Evolutionary conservation across 2,888 invertebrate genomes (phyloP).

Genomic region (Hemicrepidius hirtus): DNA sequence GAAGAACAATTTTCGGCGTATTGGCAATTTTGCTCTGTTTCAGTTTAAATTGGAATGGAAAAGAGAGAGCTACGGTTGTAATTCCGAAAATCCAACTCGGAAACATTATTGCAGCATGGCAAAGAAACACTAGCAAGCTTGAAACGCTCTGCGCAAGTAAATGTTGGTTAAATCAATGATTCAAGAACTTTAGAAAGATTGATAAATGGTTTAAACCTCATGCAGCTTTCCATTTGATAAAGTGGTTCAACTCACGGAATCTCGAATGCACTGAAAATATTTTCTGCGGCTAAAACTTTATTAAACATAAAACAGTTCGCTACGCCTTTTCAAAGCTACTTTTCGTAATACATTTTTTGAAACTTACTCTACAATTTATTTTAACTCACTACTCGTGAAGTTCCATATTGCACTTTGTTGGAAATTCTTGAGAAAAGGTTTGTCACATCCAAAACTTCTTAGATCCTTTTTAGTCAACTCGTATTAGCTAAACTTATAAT

Average conservation of each 20-base stretch:
- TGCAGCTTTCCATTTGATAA: constrained; percentile 48
- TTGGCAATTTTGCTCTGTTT: constrained; percentile 46
- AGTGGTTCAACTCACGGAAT: constrained; percentile 44
- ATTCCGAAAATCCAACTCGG: constrained; percentile 32
- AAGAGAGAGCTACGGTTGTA: constrained; percentile 28
- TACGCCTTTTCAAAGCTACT: constrained; percentile 5
- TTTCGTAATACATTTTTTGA: constrained; percentile 1
- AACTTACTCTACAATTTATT: constrained; percentile 32
- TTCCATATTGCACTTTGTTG: constrained; percentile 20
- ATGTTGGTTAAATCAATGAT: constrained; percentile 52
- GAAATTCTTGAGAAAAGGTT: constrained; percentile 31
- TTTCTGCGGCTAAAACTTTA: constrained; percentile 40
- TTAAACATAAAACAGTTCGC: constrained; percentile 38
- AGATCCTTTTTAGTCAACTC: constrained; percentile 50
- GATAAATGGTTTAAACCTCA: constrained; percentile 52
- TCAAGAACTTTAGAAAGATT: constrained; percentile 50
- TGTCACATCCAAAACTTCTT: constrained; percentile 40
- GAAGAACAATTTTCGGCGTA: constrained; percentile 42
- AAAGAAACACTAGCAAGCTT: constrained; percentile 43
- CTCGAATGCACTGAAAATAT: constrained; percentile 42
- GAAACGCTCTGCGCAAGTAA: constrained; percentile 47
- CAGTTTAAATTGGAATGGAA: constrained; percentile 44
- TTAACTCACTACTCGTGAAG: constrained; percentile 22
- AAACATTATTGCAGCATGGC: constrained; percentile 39
- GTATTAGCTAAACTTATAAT: constrained; percentile 52